Conservation (phyloP, 2,888 invertebrate genomes). For the Cheilosia pagana region DNA sequence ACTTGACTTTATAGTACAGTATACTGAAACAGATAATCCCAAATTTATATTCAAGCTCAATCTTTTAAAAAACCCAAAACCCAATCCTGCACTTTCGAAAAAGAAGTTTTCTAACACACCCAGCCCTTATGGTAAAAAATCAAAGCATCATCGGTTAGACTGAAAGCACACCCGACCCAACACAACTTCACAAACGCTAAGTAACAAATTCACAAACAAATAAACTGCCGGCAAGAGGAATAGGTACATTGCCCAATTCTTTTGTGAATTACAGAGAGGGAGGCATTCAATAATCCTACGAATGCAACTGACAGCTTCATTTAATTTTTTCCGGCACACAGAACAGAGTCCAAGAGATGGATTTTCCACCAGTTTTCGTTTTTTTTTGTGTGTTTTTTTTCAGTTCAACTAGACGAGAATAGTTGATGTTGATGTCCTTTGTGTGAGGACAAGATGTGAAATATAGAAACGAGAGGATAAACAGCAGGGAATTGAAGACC, state of each 20-base stretch:
- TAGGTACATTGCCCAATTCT: slow-evolving; percentile 18
- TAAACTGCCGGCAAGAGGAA: slow-evolving; percentile 1
- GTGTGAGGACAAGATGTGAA: slow-evolving; percentile 45
- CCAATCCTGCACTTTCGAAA: too few relatives aligned
- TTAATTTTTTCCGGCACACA: slow-evolving; percentile 7
- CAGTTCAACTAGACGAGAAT: slow-evolving; percentile 2
- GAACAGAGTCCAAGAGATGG: slow-evolving; percentile 24
- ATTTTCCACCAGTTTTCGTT: slow-evolving; percentile 23
- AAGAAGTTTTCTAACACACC: too few relatives aligned
- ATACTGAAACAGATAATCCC: too few relatives aligned
- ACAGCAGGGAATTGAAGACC: slow-evolving; percentile 8
- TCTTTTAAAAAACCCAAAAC: too few relatives aligned
- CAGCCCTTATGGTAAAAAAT: not conserved
- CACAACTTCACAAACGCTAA: slow-evolving; percentile 15
- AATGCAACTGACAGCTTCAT: slow-evolving; percentile 57
- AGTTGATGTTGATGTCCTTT: slow-evolving; percentile 41
- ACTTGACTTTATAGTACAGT: too few relatives aligned
- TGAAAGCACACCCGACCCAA: not conserved
- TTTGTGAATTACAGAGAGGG: slow-evolving; percentile 18
- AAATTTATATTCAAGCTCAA: too few relatives aligned
- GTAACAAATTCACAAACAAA: slow-evolving; percentile 29
- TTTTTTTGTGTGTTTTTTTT: not conserved
- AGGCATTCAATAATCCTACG: slow-evolving; percentile 53
- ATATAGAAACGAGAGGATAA: slow-evolving; percentile 25
- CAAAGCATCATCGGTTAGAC: not conserved